Evolutionary conservation across 35 echinoderm and acorn worm genomes (phyloP).

Genomic region (Lytechinus variegatus): DNA sequence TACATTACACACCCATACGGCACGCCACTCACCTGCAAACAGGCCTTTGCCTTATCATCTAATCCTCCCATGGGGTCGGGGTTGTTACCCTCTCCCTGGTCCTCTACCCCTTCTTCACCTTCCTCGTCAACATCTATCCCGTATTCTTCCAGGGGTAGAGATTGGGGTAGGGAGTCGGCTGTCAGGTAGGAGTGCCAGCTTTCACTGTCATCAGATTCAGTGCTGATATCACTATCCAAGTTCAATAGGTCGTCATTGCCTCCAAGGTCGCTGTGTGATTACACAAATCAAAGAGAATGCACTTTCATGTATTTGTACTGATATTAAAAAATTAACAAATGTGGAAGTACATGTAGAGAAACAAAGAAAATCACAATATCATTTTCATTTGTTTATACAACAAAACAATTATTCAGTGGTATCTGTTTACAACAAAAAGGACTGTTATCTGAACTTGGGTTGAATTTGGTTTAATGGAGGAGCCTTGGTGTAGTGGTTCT

Average conservation of each 20-base stretch:
- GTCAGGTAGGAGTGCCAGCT: constrained; percentile 48
- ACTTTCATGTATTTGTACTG: no score
- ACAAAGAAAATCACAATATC: no score
- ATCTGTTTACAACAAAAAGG: no score
- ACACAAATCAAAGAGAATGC: no score
- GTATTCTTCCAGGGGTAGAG: constrained; percentile 13
- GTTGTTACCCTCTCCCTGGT: constrained; percentile 9
- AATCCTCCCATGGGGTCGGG: constrained; percentile 77
- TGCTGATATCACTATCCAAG: constrained; percentile 52
- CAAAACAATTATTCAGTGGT: no score
- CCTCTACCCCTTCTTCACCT: neutral
- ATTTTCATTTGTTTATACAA: no score
- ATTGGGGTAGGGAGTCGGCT: constrained; percentile 53
- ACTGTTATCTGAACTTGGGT: no score
- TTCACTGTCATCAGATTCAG: constrained; percentile 56
- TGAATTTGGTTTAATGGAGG: no score
- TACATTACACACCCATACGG: neutral
- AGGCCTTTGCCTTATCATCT: constrained; percentile 84
- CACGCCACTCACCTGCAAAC: constrained; percentile 65
- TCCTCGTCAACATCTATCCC: constrained; percentile 19
- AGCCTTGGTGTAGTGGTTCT: no score
- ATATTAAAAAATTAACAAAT: no score
- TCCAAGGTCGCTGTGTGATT: neutral
- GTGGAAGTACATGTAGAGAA: no score
- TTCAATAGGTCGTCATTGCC: constrained; percentile 28